Conservation (phyloP, 2,113 vertebrate species). For the Cryptomyrus ogoouensis region DNA sequence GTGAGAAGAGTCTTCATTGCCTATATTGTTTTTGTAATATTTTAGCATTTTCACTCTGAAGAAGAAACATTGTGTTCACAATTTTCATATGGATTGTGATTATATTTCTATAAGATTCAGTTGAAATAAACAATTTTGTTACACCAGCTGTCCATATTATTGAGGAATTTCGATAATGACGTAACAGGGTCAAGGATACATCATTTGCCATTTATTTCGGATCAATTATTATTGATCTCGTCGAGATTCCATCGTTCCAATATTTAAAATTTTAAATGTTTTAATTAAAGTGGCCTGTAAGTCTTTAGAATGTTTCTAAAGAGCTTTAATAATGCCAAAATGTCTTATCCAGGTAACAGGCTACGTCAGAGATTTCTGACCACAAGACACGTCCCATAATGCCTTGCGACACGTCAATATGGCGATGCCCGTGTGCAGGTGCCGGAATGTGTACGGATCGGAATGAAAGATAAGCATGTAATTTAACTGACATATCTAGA, state of each 20-base stretch:
- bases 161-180: neutral
- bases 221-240: neutral
- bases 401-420: slow-evolving; percentile 44
- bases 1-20: neutral
- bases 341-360: neutral
- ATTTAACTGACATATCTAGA: neutral
- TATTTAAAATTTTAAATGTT: neutral
- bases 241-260: neutral
- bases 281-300: neutral
- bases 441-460: neutral
- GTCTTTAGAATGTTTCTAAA: neutral
- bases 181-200: neutral
- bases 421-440: slow-evolving; percentile 29
- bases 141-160: neutral
- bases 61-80: neutral
- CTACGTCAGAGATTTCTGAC: neutral
- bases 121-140: neutral
- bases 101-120: neutral
- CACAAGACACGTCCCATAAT: slow-evolving; percentile 43
- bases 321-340: neutral
- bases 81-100: neutral
- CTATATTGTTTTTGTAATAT: neutral
- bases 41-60: neutral
- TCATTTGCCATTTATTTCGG: neutral
- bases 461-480: neutral